Evolutionary conservation across 2,888 invertebrate genomes (phyloP).

Genomic region (Drepana falcataria): DNA sequence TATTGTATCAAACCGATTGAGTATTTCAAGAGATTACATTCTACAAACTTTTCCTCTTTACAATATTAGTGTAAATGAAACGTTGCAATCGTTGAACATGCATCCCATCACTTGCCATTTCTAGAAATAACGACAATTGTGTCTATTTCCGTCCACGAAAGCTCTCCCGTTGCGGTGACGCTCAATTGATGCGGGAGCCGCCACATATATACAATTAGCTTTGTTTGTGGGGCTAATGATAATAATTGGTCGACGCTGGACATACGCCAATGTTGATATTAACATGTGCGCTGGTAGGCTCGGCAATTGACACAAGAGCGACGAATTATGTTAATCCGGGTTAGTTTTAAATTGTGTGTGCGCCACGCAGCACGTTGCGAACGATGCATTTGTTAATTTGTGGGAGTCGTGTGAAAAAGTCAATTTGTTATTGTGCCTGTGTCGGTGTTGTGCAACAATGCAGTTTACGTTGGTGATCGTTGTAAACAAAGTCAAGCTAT

Average conservation of each 20-base stretch:
- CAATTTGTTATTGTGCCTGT: constrained; percentile 40
- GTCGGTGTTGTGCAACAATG: constrained; percentile 55
- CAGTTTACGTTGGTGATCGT: constrained; percentile 74
- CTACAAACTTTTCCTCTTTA: too few species aligned
- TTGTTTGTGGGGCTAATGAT: constrained; percentile 61
- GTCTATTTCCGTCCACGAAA: constrained; percentile 70
- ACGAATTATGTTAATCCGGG: constrained; percentile 68
- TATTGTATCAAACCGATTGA: too few species aligned
- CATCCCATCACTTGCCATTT: constrained; percentile 42
- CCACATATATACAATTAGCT: constrained; percentile 70
- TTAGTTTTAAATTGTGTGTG: constrained; percentile 66
- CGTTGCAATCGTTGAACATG: constrained; percentile 15
- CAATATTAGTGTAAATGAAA: neutral
- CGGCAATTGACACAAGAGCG: constrained; percentile 56
- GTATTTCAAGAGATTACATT: too few species aligned
- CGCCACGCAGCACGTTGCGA: constrained; percentile 56
- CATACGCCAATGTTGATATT: constrained; percentile 57
- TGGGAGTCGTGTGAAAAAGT: constrained; percentile 55
- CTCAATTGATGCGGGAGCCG: constrained; percentile 73
- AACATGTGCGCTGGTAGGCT: constrained; percentile 50
- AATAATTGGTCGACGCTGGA: constrained; percentile 48
- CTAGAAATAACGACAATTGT: constrained; percentile 63
- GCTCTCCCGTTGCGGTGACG: constrained; percentile 67
- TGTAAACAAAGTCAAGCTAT: constrained; percentile 69
- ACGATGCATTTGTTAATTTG: constrained; percentile 62